Evolutionary conservation across 2,113 vertebrate species (phyloP).

Genomic region (Lamprotornis superbus): DNA sequence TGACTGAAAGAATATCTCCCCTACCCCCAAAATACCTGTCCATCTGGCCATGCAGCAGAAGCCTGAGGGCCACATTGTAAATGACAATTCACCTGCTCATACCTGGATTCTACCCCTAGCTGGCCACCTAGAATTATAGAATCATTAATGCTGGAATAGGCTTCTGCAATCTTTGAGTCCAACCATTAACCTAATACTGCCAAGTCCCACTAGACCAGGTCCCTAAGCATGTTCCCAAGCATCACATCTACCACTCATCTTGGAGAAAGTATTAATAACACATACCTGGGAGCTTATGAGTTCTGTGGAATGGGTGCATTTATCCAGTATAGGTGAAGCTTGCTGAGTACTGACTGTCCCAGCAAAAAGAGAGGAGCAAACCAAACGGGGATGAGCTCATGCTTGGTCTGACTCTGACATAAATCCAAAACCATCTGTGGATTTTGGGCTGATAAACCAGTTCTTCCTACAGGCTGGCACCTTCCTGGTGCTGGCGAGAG

Average conservation of each 20-base stretch:
- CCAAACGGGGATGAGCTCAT: not conserved
- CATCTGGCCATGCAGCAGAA: accelerated
- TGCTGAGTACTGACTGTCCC: not conserved
- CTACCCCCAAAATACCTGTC: not conserved
- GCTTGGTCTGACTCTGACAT: not conserved
- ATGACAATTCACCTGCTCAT: not conserved
- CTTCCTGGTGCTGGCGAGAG: accelerated
- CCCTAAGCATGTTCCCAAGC: no score
- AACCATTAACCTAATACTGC: not conserved
- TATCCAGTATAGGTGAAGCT: not conserved
- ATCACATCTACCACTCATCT: not conserved
- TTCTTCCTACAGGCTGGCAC: not conserved
- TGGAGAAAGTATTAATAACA: not conserved
- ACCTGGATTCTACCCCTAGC: not conserved
- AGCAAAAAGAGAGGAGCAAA: not conserved
- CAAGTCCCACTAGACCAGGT: not conserved
- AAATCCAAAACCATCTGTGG: not conserved
- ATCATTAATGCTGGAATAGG: not conserved
- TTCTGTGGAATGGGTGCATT: not conserved
- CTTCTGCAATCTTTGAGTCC: not conserved
- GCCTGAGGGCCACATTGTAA: accelerated
- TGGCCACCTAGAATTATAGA: not conserved
- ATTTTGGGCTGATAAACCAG: not conserved
- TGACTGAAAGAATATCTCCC: not conserved
- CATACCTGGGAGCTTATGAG: not conserved